Evolutionary conservation across 2,113 vertebrate species (phyloP).

Genomic region (Parotia lawesii): DNA sequence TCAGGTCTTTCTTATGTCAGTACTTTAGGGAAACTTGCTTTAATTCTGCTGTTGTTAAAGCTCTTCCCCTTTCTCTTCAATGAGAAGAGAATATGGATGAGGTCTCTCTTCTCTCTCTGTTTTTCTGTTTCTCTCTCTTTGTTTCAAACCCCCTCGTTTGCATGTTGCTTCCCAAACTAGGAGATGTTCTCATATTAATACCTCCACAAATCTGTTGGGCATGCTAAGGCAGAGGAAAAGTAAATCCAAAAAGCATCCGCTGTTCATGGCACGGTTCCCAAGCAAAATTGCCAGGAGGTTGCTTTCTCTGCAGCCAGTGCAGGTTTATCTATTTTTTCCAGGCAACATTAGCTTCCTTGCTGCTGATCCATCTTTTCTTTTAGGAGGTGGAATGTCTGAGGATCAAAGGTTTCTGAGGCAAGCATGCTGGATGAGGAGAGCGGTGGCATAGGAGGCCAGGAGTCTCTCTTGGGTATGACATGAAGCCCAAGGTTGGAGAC

Average conservation of each 20-base stretch:
- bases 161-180: background rate
- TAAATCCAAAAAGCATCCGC: background rate
- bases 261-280: background rate
- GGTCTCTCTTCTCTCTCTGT: background rate
- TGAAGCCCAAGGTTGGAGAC: background rate
- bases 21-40: background rate
- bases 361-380: background rate
- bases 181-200: background rate
- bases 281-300: background rate
- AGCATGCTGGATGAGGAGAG: background rate
- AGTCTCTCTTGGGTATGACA: background rate
- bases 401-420: background rate
- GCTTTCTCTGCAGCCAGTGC: background rate
- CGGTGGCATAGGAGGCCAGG: background rate
- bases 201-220: background rate
- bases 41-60: background rate
- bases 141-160: rapidly evolving
- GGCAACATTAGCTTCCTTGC: background rate
- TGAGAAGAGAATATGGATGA: background rate
- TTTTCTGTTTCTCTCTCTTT: background rate
- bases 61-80: background rate
- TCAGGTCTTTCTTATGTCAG: background rate
- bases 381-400: background rate
- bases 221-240: background rate
- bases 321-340: background rate